A percentile compares a stretch with the other conserved stretches of the same genome.
Conservation (phyloP, 2,888 invertebrate genomes). For the Slavum lentiscoides region DNA sequence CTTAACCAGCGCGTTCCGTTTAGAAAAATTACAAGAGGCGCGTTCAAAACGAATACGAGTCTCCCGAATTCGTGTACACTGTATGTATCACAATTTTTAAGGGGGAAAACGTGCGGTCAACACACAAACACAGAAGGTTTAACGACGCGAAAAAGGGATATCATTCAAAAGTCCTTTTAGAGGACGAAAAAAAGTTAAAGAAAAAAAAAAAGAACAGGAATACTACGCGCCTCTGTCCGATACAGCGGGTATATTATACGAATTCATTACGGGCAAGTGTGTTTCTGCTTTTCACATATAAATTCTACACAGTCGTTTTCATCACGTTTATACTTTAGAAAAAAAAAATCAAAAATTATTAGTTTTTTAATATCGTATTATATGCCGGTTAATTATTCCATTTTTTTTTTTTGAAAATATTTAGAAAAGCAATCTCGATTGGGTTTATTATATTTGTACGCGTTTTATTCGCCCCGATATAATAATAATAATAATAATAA, state of each 20-base stretch:
- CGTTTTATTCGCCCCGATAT: too few relatives aligned
- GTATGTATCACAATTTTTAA: slow-evolving; percentile 9
- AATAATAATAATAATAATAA: too few relatives aligned
- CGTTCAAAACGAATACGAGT: too few relatives aligned
- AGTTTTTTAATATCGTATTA: not conserved
- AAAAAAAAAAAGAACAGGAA: slow-evolving; percentile 10
- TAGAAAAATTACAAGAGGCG: too few relatives aligned
- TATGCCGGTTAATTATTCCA: not conserved
- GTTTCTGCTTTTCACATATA: slow-evolving; percentile 27
- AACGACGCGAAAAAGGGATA: slow-evolving; percentile 34
- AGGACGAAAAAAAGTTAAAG: not conserved
- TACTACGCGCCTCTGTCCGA: not conserved
- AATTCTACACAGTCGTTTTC: slow-evolving; percentile 20
- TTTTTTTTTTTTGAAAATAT: too few relatives aligned
- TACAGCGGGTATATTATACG: slow-evolving; percentile 1
- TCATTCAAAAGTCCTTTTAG: slow-evolving; percentile 33
- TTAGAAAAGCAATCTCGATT: too few relatives aligned
- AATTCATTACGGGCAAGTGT: slow-evolving; percentile 36
- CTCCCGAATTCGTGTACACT: not conserved
- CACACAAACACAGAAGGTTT: slow-evolving; percentile 37
- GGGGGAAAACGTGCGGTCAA: slow-evolving; percentile 12
- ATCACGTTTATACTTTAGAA: not conserved
- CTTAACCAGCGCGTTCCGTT: too few relatives aligned
- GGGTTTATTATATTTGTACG: too few relatives aligned
- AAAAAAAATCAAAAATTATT: too few relatives aligned